These are phyloP conservation scores for Chlorops oryzae DNA, from an alignment of 1,140 invertebrate genomes.

Conservation along the genomic window DNA sequence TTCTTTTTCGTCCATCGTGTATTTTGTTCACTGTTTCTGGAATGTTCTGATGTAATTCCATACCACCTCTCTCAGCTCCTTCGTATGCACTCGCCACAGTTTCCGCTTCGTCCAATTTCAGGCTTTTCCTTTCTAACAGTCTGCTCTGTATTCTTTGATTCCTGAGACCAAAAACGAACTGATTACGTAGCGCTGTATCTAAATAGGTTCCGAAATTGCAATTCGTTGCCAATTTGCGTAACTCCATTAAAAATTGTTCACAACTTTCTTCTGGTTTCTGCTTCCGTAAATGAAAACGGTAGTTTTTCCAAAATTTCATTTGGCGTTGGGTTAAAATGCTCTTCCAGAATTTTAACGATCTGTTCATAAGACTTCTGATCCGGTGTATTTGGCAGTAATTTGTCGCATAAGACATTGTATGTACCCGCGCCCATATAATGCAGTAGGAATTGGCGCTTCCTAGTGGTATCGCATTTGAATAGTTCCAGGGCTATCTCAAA, in stretches of 20 bases:
- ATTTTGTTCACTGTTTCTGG: slow-evolving; percentile 4
- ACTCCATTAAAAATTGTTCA: slow-evolving; percentile 15
- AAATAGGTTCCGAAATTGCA: slow-evolving; percentile 26
- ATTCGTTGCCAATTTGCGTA: slow-evolving; percentile 20
- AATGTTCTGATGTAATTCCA: slow-evolving; percentile 3
- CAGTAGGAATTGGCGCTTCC: slow-evolving; percentile 11
- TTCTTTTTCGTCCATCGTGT: neutral
- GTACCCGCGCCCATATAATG: slow-evolving; percentile 17
- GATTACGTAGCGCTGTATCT: slow-evolving; percentile 21
- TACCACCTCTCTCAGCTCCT: neutral
- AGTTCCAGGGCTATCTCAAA: slow-evolving; percentile 21
- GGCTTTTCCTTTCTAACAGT: neutral
- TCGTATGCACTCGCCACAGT: neutral
- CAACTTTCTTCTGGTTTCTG: slow-evolving; percentile 20
- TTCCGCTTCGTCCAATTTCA: neutral
- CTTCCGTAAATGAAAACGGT: slow-evolving; percentile 17
- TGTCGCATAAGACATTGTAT: slow-evolving; percentile 17
- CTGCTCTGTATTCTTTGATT: neutral
- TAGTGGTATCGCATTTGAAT: slow-evolving; percentile 10
- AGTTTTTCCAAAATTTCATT: slow-evolving; percentile 28
- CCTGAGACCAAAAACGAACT: slow-evolving; percentile 26
- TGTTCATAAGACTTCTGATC: slow-evolving; percentile 1
- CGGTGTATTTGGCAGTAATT: slow-evolving; percentile 9
- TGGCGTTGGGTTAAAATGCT: slow-evolving; percentile 16
- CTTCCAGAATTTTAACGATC: neutral